Percentiles rank a stretch among this genome's conserved stretches.
Evolutionary conservation across 2,888 invertebrate genomes (phyloP).

Genomic region (Cactoblastis cactorum): DNA sequence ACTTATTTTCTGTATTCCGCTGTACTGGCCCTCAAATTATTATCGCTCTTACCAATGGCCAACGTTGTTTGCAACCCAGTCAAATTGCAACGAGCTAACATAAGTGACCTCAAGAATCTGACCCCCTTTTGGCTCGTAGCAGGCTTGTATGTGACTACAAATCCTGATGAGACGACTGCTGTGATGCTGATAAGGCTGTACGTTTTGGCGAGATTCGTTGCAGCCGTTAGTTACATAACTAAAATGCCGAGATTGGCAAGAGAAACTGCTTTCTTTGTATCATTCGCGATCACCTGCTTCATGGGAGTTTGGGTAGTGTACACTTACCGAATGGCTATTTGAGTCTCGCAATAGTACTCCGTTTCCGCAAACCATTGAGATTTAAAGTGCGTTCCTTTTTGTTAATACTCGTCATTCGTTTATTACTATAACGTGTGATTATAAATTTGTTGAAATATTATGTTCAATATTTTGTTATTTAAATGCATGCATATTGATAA

Average conservation of each 20-base stretch:
- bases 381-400: too few species aligned
- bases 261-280: constrained; percentile 40
- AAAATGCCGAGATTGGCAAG: constrained; percentile 28
- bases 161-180: constrained; percentile 33
- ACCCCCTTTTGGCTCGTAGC: constrained; percentile 56
- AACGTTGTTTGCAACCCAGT: constrained; percentile 33
- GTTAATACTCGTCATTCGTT: too few species aligned
- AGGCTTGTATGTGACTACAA: constrained; percentile 45
- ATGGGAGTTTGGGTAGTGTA: constrained; percentile 44
- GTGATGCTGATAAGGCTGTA: constrained; percentile 35
- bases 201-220: constrained; percentile 34
- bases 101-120: constrained; percentile 49
- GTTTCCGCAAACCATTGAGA: too few species aligned
- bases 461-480: too few species aligned
- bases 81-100: constrained; percentile 39
- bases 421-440: too few species aligned
- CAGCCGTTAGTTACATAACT: constrained; percentile 35
- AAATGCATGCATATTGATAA: too few species aligned
- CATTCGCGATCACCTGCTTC: constrained; percentile 39
- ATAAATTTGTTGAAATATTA: too few species aligned
- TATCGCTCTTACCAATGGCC: constrained; percentile 36
- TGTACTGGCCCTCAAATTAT: constrained; percentile 32
- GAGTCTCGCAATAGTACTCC: constrained; percentile 5
- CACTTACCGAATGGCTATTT: constrained; percentile 32
- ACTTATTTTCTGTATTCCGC: constrained; percentile 32